phyloP scores from a whole-genome alignment of 2,113 vertebrate species.

The Oncorhynchus clarkii region DNA sequence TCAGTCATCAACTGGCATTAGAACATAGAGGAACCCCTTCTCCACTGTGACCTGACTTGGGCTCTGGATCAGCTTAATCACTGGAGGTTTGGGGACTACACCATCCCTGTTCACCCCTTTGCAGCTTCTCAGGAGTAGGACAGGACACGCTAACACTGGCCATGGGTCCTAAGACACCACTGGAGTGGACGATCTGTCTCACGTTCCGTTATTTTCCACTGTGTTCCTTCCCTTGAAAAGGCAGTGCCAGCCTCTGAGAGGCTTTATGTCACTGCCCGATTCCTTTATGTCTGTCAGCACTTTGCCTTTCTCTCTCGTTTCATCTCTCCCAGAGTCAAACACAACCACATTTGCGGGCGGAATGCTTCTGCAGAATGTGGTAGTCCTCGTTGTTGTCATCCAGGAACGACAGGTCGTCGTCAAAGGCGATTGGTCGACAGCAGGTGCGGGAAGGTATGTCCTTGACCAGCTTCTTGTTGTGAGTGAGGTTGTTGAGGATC shows the following conservation, averaged over 20 bases:
- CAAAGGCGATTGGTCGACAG: conserved; percentile 91
- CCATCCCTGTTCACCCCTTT: conserved; percentile 3
- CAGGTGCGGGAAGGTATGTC: conserved; percentile 87
- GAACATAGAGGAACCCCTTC: neutral
- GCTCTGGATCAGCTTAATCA: neutral
- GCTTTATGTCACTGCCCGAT: conserved; percentile 20
- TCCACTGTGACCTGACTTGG: neutral
- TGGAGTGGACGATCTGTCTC: neutral
- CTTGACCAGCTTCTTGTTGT: conserved; percentile 88
- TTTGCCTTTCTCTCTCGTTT: neutral
- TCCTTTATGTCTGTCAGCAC: conserved; percentile 49
- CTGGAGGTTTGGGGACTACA: neutral
- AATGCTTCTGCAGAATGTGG: conserved; percentile 96
- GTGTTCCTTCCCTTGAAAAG: conserved; percentile 14
- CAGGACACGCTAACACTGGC: neutral
- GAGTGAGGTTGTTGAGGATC: conserved; percentile 95
- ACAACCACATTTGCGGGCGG: conserved; percentile 92
- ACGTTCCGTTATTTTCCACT: conserved; percentile 11
- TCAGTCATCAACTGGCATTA: neutral
- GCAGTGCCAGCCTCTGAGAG: conserved; percentile 19
- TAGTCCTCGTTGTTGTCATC: conserved; percentile 93
- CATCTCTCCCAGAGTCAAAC: conserved; percentile 71
- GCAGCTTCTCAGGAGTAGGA: neutral
- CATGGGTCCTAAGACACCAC: neutral
- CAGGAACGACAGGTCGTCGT: conserved; percentile 94